These are phyloP conservation scores for Cotesia glomerata DNA, from an alignment of 1,140 invertebrate genomes.

Conservation along the genomic window DNA sequence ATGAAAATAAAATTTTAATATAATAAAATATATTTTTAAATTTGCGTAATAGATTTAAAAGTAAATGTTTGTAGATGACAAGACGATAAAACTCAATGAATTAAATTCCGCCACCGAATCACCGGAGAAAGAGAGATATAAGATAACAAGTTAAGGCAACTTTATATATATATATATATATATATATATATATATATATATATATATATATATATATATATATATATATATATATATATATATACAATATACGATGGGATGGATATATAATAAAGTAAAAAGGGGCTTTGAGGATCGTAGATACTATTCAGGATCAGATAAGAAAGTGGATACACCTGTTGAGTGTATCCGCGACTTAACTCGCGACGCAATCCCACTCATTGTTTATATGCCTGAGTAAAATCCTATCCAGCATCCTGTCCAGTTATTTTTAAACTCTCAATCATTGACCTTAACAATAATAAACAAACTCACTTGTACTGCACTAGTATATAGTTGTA, in stretches of 20 bases:
- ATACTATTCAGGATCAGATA: slow-evolving; percentile 37
- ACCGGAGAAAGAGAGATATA: slow-evolving; percentile 16
- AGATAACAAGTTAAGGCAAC: slow-evolving; percentile 20
- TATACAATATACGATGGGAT: neutral
- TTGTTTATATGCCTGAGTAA: neutral
- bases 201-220: neutral
- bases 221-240: too few relatives aligned
- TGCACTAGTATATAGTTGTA: neutral
- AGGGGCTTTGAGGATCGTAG: slow-evolving; percentile 9
- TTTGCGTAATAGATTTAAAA: slow-evolving; percentile 1
- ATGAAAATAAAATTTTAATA: too few relatives aligned
- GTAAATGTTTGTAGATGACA: slow-evolving; percentile 28
- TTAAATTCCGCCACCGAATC: slow-evolving; percentile 42
- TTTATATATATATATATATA: too few relatives aligned
- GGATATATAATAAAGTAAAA: neutral
- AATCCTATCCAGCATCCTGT: neutral
- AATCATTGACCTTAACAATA: slow-evolving; percentile 8
- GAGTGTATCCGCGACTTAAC: neutral
- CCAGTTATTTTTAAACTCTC: neutral
- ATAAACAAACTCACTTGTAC: neutral
- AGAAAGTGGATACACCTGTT: slow-evolving; percentile 40
- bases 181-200: too few relatives aligned
- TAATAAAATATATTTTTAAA: neutral
- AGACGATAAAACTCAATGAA: slow-evolving; percentile 34
- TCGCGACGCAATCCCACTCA: slow-evolving; percentile 1